Percentiles rank a stretch among this genome's conserved stretches.
These are phyloP conservation scores for Hydropotes inermis DNA, from an alignment of 2,113 vertebrate species.

Conservation along the genomic window DNA sequence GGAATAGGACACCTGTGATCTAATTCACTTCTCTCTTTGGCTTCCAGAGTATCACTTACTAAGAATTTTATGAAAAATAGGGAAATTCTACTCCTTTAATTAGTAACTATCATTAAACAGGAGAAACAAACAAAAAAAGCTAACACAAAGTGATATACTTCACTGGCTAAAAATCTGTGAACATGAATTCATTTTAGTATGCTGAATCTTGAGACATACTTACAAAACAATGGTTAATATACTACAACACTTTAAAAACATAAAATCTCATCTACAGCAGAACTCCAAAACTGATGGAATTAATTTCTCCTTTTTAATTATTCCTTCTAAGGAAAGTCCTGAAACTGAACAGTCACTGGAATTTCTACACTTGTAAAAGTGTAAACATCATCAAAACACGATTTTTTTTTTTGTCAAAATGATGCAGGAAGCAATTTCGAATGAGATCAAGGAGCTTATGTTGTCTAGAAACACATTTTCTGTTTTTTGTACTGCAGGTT, in stretches of 20 bases:
- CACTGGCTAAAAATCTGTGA: background rate
- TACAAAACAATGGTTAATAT: conserved; percentile 15
- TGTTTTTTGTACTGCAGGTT: background rate
- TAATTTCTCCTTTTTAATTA: conserved; percentile 15
- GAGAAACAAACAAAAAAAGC: background rate
- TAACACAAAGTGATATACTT: background rate
- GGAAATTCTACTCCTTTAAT: background rate
- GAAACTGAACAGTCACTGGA: background rate
- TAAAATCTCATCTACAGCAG: background rate
- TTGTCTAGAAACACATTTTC: background rate
- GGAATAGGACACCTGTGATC: background rate
- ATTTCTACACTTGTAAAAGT: background rate
- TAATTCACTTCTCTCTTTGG: conserved; percentile 13
- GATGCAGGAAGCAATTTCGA: background rate
- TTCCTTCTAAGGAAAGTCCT: conserved; percentile 2
- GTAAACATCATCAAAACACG: background rate
- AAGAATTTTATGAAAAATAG: background rate
- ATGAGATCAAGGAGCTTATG: background rate
- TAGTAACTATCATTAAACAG: background rate
- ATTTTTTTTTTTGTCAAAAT: background rate
- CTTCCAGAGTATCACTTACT: background rate
- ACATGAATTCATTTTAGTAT: background rate
- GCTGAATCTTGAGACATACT: background rate
- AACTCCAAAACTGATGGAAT: conserved; percentile 21
- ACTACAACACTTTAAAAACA: conserved; percentile 37